Evolutionary conservation across 2,797 vertebrate species (phyloP), one percentile per base, ranked within the genome.

Genomic region (Cyprinodon diabolis): DNA sequence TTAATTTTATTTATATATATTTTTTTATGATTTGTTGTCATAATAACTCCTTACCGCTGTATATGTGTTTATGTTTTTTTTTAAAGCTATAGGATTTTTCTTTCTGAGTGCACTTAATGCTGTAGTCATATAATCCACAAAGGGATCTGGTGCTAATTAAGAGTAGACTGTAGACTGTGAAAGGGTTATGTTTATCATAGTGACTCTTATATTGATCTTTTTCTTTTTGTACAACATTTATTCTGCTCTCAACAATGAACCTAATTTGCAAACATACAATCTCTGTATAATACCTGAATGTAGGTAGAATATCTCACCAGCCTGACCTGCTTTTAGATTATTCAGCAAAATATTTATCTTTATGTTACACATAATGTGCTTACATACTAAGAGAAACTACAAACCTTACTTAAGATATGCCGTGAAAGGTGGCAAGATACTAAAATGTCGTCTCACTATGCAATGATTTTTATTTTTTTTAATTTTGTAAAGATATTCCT

Each of bases 71-170:
- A 43, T n/a, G 6, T 71, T 35, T 66, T 40, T 55, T 52, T 55
- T 9, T 49, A 48, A 52, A 12, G 45, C 60, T 43, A 57, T 69
- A 72, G 76, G 69, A 60, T 12, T 15, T 65, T 75, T 78, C 47
- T 73, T 70, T 11, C 35, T 0, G 10, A 73, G 30, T 51, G 70
- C 56, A 45, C 68, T 76, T 67, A 51, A 19, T 71, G 60, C 68
- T 70, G 48, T 87, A 85, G 69, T 65, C 74, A 78, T 37, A 68
- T 8, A 74, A 71, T 82, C 78, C 75, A 71, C 66, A 56, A 81
- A 82, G 65, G 63, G n/a, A 40, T 75, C 73, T 62, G 68, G 72
- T 76, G 73, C 30, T 30, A 30, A 30, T 30, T 75, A 75, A 81
- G 73, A 83, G 40, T 49, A 74, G 52, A 77, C 68, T 6, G 51